Conservation (phyloP, 2,113 vertebrate species). For the Laticauda laticaudata region DNA sequence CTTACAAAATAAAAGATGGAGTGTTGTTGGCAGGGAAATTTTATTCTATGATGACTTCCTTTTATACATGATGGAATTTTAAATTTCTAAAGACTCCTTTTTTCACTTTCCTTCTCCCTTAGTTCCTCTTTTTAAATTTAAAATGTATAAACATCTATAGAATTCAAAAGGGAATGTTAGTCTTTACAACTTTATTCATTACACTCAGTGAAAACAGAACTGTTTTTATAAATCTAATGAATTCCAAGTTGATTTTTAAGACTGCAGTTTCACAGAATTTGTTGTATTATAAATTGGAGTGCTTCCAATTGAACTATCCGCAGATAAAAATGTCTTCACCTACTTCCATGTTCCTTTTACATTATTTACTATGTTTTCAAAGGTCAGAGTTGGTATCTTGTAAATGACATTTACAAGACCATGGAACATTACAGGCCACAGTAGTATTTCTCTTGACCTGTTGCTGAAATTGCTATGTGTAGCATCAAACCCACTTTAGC, state of each 20-base stretch:
- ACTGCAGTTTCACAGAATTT: slow-evolving; percentile 43
- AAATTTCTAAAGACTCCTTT: slow-evolving; percentile 82
- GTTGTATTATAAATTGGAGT: background rate
- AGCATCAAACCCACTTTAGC: background rate
- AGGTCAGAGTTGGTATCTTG: slow-evolving; percentile 20
- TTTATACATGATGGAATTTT: slow-evolving; percentile 83
- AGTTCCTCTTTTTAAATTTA: slow-evolving; percentile 73
- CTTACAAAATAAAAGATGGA: slow-evolving; percentile 83
- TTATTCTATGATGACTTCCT: slow-evolving; percentile 79
- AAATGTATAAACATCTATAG: slow-evolving; percentile 73
- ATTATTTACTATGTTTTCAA: slow-evolving; percentile 43
- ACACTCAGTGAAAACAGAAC: slow-evolving; percentile 55
- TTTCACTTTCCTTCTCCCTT: slow-evolving; percentile 72
- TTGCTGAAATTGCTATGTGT: background rate
- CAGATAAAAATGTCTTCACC: slow-evolving; percentile 63
- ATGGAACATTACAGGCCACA: slow-evolving; percentile 4
- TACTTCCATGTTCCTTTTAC: slow-evolving; percentile 48
- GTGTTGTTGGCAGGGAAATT: slow-evolving; percentile 81
- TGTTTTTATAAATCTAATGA: slow-evolving; percentile 65
- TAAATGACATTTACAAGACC: slow-evolving; percentile 29
- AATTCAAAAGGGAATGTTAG: slow-evolving; percentile 67
- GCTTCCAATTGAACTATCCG: slow-evolving; percentile 49
- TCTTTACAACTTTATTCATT: slow-evolving; percentile 73
- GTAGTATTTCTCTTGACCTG: slow-evolving; percentile 2
- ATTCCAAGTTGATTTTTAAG: slow-evolving; percentile 73